Conservation (phyloP, 2,888 invertebrate genomes). For the Himalopsyche kuldschensis region DNA sequence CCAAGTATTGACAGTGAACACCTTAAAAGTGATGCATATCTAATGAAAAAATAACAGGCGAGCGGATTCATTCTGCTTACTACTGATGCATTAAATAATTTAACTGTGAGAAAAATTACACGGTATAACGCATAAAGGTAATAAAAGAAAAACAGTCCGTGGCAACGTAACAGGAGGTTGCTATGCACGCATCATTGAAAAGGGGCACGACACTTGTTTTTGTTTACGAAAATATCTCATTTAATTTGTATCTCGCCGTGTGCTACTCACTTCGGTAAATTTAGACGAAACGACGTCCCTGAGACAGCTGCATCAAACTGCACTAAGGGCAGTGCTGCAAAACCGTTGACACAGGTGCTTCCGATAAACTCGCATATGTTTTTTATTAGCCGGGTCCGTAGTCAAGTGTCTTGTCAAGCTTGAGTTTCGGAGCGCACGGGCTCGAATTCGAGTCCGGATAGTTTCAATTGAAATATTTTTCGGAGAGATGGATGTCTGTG, state of each 20-base stretch:
- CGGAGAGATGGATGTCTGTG: too few relatives aligned
- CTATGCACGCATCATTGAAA: not conserved
- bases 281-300: not conserved
- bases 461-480: too few relatives aligned
- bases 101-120: not conserved
- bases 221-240: slow-evolving; percentile 6
- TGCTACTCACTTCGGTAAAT: slow-evolving; percentile 1
- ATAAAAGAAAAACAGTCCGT: not conserved
- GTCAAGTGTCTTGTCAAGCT: too few relatives aligned
- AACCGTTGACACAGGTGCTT: not conserved
- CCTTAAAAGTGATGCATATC: too few relatives aligned
- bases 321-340: not conserved
- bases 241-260: not conserved
- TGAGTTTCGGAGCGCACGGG: too few relatives aligned
- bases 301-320: not conserved
- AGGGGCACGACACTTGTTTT: not conserved
- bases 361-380: too few relatives aligned
- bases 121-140: not conserved
- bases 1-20: too few relatives aligned
- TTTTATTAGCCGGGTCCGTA: too few relatives aligned
- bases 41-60: too few relatives aligned
- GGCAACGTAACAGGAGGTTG: not conserved
- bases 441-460: too few relatives aligned
- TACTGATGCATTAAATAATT: not conserved
- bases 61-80: too few relatives aligned